These are phyloP conservation scores for Ageneiosus marmoratus DNA, from an alignment of 2,113 vertebrate genomes.

Conservation along the genomic window DNA sequence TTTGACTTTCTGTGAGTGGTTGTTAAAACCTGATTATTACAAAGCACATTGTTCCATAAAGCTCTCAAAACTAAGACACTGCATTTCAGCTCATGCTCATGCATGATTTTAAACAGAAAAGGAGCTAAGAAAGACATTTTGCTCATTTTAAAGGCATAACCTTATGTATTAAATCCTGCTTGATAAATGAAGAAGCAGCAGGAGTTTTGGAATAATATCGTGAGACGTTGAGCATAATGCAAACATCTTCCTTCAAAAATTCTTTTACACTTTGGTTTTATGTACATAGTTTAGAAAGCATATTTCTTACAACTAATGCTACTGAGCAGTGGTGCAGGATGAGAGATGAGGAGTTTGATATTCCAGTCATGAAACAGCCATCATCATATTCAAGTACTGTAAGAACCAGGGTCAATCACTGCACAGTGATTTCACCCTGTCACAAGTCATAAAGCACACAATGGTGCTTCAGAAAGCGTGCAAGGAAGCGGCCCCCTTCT, in stretches of 20 bases:
- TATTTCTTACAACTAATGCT: constrained; percentile 32
- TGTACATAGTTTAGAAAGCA: constrained; percentile 35
- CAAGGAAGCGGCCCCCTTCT: constrained; percentile 69
- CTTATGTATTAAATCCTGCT: constrained; percentile 24
- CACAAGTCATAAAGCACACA: constrained; percentile 81
- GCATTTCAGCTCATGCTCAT: not conserved
- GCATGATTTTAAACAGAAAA: not conserved
- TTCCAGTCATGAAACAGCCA: constrained; percentile 78
- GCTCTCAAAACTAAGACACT: constrained; percentile 3
- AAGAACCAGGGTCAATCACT: constrained; percentile 79
- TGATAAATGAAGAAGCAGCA: constrained; percentile 7
- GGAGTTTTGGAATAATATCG: not conserved
- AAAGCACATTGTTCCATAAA: constrained; percentile 19
- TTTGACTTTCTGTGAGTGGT: constrained; percentile 64
- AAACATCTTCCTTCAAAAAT: constrained; percentile 22
- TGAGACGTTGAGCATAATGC: not conserved
- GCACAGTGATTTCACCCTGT: constrained; percentile 74
- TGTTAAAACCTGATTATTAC: constrained; percentile 60
- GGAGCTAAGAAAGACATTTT: not conserved
- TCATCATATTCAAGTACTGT: constrained; percentile 81
- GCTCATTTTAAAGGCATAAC: constrained; percentile 4
- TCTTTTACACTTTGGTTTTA: constrained; percentile 38
- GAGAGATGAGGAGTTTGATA: constrained; percentile 63
- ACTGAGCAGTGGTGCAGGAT: constrained; percentile 8
- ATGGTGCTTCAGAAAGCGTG: constrained; percentile 79